Conservation (phyloP, 2,888 invertebrate species). For the Limnephilus rhombicus region DNA sequence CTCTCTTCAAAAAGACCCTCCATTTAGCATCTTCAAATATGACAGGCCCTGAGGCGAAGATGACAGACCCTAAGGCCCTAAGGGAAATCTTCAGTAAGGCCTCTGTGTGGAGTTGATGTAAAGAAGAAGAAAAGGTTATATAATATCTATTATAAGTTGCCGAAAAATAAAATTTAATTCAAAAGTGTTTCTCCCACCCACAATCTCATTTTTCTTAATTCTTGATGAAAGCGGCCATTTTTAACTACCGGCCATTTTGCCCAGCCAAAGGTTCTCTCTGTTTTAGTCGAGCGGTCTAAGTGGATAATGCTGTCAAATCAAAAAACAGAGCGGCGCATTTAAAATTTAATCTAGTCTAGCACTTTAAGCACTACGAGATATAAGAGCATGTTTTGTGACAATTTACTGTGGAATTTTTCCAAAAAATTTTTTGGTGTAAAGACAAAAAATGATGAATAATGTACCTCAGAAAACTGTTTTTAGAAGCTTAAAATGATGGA, state of each 20-base stretch:
- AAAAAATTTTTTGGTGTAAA: neutral
- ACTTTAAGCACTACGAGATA: neutral
- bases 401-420: neutral
- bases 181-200: neutral
- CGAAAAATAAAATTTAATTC: too few species aligned
- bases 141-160: too few species aligned
- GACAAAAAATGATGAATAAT: neutral
- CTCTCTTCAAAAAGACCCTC: too few species aligned
- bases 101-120: too few species aligned
- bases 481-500: neutral
- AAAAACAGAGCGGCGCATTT: neutral
- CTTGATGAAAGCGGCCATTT: neutral
- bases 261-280: neutral
- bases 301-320: slow-evolving; percentile 18
- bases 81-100: too few species aligned
- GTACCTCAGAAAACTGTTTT: neutral
- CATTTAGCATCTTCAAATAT: too few species aligned
- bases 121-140: too few species aligned
- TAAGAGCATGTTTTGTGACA: neutral
- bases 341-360: neutral
- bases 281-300: neutral
- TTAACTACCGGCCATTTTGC: slow-evolving; percentile 1
- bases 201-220: neutral
- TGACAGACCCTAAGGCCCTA: too few species aligned
- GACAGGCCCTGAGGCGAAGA: too few species aligned